A percentile compares a stretch with the other conserved stretches of the same genome.
Conservation (phyloP, 2,888 invertebrate species). For the Chymomyza procnemis region DNA sequence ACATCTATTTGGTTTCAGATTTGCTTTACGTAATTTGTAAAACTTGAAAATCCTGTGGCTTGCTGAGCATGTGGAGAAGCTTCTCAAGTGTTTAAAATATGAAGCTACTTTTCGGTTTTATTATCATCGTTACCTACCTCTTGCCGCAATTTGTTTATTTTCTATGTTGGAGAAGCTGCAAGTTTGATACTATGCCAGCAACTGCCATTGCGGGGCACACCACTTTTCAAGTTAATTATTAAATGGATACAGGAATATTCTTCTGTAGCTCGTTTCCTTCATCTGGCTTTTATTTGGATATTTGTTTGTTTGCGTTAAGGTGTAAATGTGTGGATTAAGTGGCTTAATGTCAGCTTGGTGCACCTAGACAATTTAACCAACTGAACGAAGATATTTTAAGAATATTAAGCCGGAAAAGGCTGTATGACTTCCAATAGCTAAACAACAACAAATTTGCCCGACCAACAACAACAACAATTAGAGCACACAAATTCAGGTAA, state of each 20-base stretch:
- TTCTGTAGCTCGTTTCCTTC: not conserved
- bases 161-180: not conserved
- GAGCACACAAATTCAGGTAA: slow-evolving; percentile 46
- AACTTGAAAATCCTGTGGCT: not conserved
- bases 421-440: slow-evolving; percentile 28
- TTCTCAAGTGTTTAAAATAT: no score
- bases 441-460: slow-evolving; percentile 15
- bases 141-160: not conserved
- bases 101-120: not conserved
- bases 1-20: not conserved
- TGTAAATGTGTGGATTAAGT: slow-evolving; percentile 75
- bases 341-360: slow-evolving; percentile 55
- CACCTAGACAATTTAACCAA: no score
- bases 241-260: slow-evolving; percentile 69
- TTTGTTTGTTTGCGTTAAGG: slow-evolving; percentile 63
- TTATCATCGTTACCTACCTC: not conserved
- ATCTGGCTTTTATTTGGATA: not conserved
- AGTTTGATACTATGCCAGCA: not conserved
- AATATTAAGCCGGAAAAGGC: slow-evolving; percentile 51
- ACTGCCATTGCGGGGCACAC: slow-evolving; percentile 24
- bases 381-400: slow-evolving; percentile 49
- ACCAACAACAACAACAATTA: slow-evolving; percentile 13
- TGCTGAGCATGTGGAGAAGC: not conserved
- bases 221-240: slow-evolving; percentile 69
- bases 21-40: not conserved